A percentile compares a stretch with the other conserved stretches of the same genome.
These are phyloP conservation scores for Chaetogeoica ovagalla DNA, from an alignment of 2,888 invertebrate species.

Conservation along the genomic window DNA sequence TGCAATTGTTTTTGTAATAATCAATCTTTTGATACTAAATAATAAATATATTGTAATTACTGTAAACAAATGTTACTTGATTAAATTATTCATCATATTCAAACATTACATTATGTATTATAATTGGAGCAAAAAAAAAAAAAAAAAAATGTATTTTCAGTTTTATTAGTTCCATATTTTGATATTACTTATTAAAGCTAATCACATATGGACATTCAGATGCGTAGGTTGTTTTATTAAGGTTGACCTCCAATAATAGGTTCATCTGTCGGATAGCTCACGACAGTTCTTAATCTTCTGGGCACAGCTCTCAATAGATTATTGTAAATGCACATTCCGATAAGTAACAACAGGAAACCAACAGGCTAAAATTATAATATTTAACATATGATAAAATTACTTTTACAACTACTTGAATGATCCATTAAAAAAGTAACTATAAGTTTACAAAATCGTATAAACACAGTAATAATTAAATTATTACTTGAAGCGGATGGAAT, in stretches of 20 bases:
- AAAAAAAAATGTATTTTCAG: conserved; percentile 26
- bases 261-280: conserved; percentile 45
- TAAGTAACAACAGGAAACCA: conserved; percentile 75
- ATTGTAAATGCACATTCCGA: conserved; percentile 85
- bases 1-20: neutral
- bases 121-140: neutral
- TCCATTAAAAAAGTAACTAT: too few species aligned
- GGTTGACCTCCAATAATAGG: conserved; percentile 49
- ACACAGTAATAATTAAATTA: conserved; percentile 44
- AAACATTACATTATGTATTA: neutral
- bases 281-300: conserved; percentile 35
- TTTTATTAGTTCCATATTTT: conserved; percentile 15
- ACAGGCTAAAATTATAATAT: conserved; percentile 64
- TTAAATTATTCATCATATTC: neutral
- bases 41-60: conserved; percentile 5
- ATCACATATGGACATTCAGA: neutral
- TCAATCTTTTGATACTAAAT: neutral
- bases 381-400: neutral
- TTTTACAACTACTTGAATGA: neutral
- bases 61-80: neutral
- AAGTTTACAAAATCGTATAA: too few species aligned
- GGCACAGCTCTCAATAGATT: conserved; percentile 61
- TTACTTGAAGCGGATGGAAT: conserved; percentile 73
- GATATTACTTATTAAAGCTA: neutral
- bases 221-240: neutral